A percentile compares a stretch with the other conserved stretches of the same genome.
Evolutionary conservation across 1,140 invertebrate species (phyloP).

Genomic region (Drosophila rhopaloa): DNA sequence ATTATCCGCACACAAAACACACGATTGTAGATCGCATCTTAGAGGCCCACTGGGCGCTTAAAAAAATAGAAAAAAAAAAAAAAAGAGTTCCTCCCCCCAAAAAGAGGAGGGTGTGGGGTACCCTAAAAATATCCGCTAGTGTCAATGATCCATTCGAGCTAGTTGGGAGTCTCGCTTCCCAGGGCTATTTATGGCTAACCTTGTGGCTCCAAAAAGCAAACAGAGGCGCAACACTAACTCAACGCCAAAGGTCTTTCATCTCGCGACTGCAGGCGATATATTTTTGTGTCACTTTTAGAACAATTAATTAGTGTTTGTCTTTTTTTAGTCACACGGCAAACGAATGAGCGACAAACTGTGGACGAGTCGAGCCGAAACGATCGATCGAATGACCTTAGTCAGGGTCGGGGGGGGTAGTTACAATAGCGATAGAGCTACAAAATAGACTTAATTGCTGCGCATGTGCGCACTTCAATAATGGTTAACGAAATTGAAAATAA

Average conservation of each 20-base stretch:
- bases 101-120: background rate
- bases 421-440: background rate
- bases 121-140: slow-evolving; percentile 35
- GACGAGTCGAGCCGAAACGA: slow-evolving; percentile 13
- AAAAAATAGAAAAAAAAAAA: too few species aligned
- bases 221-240: slow-evolving; percentile 16
- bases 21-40: slow-evolving; percentile 15
- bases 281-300: slow-evolving; percentile 58
- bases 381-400: slow-evolving; percentile 47
- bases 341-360: slow-evolving; percentile 3
- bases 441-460: slow-evolving; percentile 35
- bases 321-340: slow-evolving; percentile 13
- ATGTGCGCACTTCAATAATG: slow-evolving; percentile 48
- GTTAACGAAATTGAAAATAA: slow-evolving; percentile 73
- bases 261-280: slow-evolving; percentile 38
- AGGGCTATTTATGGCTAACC: slow-evolving; percentile 61
- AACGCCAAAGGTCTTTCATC: slow-evolving; percentile 47
- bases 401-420: slow-evolving; percentile 2
- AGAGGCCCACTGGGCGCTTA: slow-evolving; percentile 13
- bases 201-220: slow-evolving; percentile 42
- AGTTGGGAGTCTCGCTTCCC: slow-evolving; percentile 43
- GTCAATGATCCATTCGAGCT: slow-evolving; percentile 34
- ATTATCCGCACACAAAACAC: slow-evolving; percentile 65
- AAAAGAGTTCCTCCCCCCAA: background rate
- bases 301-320: slow-evolving; percentile 67